These are phyloP conservation scores for Carcina quercana DNA, from an alignment of 2,888 invertebrate genomes.

Conservation along the genomic window DNA sequence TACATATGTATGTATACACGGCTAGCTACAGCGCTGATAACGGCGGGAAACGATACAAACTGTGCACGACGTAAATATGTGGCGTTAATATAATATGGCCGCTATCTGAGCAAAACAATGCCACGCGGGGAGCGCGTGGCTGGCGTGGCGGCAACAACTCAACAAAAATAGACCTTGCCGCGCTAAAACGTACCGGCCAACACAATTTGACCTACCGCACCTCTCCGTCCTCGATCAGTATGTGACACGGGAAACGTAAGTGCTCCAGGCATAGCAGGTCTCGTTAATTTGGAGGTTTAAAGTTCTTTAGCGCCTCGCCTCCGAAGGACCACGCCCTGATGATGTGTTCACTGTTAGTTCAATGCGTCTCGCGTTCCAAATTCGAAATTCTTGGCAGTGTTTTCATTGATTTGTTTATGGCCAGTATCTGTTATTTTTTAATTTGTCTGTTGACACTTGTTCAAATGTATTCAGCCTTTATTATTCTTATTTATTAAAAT, in stretches of 20 bases:
- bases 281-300: slow-evolving; percentile 21
- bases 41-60: slow-evolving; percentile 36
- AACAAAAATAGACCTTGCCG: slow-evolving; percentile 50
- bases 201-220: slow-evolving; percentile 26
- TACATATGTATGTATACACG: slow-evolving; percentile 19
- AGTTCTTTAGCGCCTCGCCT: slow-evolving; percentile 28
- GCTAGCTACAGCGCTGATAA: slow-evolving; percentile 43
- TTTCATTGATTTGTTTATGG: slow-evolving; percentile 12
- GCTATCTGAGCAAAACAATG: slow-evolving; percentile 61
- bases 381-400: slow-evolving; percentile 43
- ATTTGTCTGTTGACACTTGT: too few relatives aligned
- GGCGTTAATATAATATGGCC: slow-evolving; percentile 30
- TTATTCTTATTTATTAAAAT: too few relatives aligned
- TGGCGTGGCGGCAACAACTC: slow-evolving; percentile 33
- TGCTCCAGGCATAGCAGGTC: slow-evolving; percentile 21
- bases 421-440: not conserved
- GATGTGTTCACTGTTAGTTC: slow-evolving; percentile 23
- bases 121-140: slow-evolving; percentile 62
- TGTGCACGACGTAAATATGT: slow-evolving; percentile 53
- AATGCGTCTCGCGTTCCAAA: slow-evolving; percentile 29
- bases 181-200: slow-evolving; percentile 33
- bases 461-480: too few relatives aligned
- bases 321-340: slow-evolving; percentile 52
- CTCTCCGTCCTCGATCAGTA: slow-evolving; percentile 14
- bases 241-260: slow-evolving; percentile 12